Base-by-base conservation (phyloP, 2,797 vertebrate genomes). In the Acanthurus tractus region DNA sequence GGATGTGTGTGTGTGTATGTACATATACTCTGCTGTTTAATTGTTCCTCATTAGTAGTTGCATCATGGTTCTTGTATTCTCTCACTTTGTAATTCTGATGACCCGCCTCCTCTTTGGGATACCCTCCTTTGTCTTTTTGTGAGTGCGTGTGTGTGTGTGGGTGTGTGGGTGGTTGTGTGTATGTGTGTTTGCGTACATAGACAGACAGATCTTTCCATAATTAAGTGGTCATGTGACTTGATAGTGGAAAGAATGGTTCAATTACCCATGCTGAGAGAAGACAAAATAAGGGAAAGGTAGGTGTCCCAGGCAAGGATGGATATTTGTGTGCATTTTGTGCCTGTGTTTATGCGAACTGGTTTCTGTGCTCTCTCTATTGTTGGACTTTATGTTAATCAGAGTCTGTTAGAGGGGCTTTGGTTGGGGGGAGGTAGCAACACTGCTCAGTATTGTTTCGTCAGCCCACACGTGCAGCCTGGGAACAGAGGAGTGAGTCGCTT, bases 401-500 rank as follows among this genome's bases (percentile, higher is more conserved):
- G 62, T 83, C 73, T 79, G 83, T 84, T 76, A 69, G 75, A 84
- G 85, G 87, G 87, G 76, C 85, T 86, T 74, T 78, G 80, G 86
- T 73, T 74, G 79, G 89, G 81, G 80, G 84, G 66, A 77, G 85
- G 78, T 76, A 59, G 68, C 71, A 89, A 93, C 91, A 93, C 88
- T 84, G 91, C 84, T 79, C 79, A 44, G 82, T 86, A 93, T 93
- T 94, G 93, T 94, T 85, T 89, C 76, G 76, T 72, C 84, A 25
- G 70, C 93, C 92, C 83, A 92, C 92, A 92, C 77, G 67, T 89
- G 88, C 82, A 81, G 78, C 55, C 85, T 78, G 84, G 78, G 86
- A 91, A 88, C 86, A 81, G 88, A 86, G 83, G 79, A 89, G 75
- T 73, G 82, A 88, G 87, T 89, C 9, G 1, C 56, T 85, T 73